Evolutionary conservation across 1,140 invertebrate species (phyloP), one percentile per base, ranked within the genome.

Genomic region (Vanessa tameamea): DNA sequence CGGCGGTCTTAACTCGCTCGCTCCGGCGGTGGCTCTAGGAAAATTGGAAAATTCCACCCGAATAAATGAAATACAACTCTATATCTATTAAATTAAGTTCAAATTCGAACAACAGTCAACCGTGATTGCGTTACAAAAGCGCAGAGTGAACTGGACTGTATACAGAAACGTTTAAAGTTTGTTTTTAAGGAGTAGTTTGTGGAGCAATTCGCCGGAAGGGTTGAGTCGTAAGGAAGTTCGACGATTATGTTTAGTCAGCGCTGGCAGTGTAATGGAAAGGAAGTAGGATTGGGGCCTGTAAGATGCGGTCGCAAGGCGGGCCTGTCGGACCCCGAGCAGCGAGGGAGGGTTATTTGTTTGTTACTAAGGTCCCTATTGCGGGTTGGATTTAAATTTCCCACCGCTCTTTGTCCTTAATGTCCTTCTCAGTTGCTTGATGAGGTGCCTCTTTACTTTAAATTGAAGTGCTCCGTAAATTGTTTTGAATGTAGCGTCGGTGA

Each of bases 171-270:
- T 61, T 68, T 83, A 83, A 77, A 78, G 82, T 81, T 76, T 70
- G 50, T 78, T 81, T 78, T 86, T 48, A 69, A 50, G 53, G 65
- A 72, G 9, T 43, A 53, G 23, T 61, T 65, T 31, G 12, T 68
- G 73, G 82, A 88, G 86, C 84, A 82, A 85, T 87, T 88, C 78
- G 75, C 80, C 87, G 90, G 89, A 92, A 91, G 90, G 89, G 90
- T 90, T 89, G 78, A 91, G 87, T 91, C 90, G 90, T 92, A 92
- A 92, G 90, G 90, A 92, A 92, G 90, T 91, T 91, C 84, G 85
- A 84, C 89, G 90, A 92, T 92, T 92, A 91, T 91, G 90, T 92
- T 90, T 91, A 92, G 89, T 91, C 88, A 92, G 89, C 87, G 85
- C 81, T 87, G 82, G 82, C 83, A 85, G 90, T 88, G 89, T 92